Evolutionary conservation across 2,797 vertebrate genomes (phyloP).

Genomic region (Gobionotothen gibberifrons): DNA sequence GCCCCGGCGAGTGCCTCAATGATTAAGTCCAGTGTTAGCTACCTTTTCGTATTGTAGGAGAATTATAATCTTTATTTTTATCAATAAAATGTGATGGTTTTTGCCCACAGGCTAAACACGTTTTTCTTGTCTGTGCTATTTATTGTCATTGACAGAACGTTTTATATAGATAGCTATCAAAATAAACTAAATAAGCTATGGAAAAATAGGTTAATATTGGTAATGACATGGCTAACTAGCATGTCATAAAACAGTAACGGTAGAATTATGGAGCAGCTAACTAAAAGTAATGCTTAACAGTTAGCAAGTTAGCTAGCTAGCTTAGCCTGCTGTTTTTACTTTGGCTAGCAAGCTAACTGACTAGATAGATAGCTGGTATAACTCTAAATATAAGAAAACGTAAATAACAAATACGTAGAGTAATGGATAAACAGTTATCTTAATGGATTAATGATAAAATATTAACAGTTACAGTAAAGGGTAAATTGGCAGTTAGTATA

Average conservation of each 20-base stretch:
- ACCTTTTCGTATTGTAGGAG: neutral
- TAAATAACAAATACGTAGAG: neutral
- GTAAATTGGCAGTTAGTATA: too few relatives aligned
- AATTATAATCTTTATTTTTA: neutral
- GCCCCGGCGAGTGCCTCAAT: neutral
- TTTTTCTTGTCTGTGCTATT: neutral
- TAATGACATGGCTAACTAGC: too few relatives aligned
- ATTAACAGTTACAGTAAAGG: too few relatives aligned
- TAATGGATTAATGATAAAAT: neutral
- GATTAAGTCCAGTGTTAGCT: neutral
- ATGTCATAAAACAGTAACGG: too few relatives aligned
- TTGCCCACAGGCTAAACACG: neutral
- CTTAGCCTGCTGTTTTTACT: too few relatives aligned
- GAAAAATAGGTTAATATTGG: too few relatives aligned
- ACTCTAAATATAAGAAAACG: neutral
- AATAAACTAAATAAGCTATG: neutral
- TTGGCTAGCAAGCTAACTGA: too few relatives aligned
- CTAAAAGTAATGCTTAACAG: too few relatives aligned
- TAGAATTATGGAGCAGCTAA: too few relatives aligned
- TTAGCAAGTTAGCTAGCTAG: too few relatives aligned
- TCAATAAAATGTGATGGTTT: neutral
- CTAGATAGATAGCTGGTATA: neutral
- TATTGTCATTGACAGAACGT: slow-evolving; percentile 14
- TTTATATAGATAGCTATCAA: neutral
- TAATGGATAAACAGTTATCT: neutral